These are phyloP conservation scores for Uropsilus gracilis DNA, from an alignment of 2,113 vertebrate species.

Conservation along the genomic window DNA sequence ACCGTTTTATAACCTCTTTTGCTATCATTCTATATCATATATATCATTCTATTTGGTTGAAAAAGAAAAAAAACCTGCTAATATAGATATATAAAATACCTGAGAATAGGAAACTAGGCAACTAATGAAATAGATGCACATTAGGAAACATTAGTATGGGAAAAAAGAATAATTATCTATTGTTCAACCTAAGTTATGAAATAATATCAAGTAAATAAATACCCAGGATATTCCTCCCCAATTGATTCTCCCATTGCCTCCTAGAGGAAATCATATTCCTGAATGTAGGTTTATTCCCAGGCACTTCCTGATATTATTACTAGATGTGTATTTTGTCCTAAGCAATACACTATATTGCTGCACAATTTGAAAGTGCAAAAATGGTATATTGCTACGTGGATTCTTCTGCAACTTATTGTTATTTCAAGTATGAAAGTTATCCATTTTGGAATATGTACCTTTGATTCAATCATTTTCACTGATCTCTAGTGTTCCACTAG, in stretches of 20 bases:
- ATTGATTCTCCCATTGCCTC: background rate
- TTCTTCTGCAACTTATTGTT: background rate
- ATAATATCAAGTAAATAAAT: background rate
- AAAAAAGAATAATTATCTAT: background rate
- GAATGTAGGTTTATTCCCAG: background rate
- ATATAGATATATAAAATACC: background rate
- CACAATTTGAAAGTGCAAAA: conserved; percentile 39
- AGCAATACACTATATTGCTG: background rate
- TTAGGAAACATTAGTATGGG: conserved; percentile 27
- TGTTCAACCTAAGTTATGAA: background rate
- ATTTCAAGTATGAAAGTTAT: conserved; percentile 24
- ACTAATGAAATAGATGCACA: background rate
- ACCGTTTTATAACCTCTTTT: background rate
- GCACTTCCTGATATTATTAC: background rate
- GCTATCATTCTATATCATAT: background rate
- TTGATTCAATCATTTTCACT: background rate
- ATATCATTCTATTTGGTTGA: background rate
- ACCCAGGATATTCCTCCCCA: background rate
- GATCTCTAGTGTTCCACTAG: background rate
- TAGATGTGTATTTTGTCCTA: background rate
- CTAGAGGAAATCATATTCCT: background rate
- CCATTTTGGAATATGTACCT: background rate
- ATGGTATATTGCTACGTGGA: background rate
- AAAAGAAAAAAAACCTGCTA: background rate
- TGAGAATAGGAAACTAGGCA: background rate